Percentiles rank a stretch among this genome's conserved stretches.
Conservation (phyloP, 2,797 vertebrate genomes). For the Cuculus canorus region DNA sequence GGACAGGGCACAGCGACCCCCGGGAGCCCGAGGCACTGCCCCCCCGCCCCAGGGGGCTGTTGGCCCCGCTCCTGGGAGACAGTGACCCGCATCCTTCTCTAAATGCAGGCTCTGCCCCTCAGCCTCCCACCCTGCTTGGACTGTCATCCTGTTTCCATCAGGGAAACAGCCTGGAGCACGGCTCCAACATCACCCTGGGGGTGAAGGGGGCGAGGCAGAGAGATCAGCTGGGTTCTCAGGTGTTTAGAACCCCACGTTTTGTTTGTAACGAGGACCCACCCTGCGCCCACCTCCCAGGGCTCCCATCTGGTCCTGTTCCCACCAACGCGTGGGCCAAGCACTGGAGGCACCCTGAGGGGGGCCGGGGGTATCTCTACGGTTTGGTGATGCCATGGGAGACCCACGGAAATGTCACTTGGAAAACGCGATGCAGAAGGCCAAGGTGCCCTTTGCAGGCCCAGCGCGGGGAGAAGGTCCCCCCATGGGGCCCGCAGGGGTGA, state of each 20-base stretch:
- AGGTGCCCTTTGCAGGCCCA: neutral
- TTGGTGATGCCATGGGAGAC: neutral
- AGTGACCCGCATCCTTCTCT: neutral
- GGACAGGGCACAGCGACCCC: neutral
- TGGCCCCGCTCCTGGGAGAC: neutral
- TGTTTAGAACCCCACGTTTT: rapidly evolving
- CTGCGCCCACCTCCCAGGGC: neutral
- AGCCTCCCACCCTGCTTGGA: neutral
- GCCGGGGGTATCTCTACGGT: rapidly evolving
- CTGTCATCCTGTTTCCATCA: neutral
- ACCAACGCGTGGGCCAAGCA: rapidly evolving
- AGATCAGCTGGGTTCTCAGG: too few species aligned
- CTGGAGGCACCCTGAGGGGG: neutral
- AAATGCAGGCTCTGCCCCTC: neutral
- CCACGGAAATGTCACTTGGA: neutral
- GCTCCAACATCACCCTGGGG: neutral
- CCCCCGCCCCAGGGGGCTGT: rapidly evolving
- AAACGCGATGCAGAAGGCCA: neutral
- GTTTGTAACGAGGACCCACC: too few species aligned
- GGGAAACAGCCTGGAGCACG: rapidly evolving
- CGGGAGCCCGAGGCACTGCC: neutral
- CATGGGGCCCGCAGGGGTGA: neutral
- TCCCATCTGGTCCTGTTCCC: neutral
- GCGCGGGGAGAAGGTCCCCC: neutral
- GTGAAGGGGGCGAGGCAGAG: neutral